Conservation (phyloP, 2,113 vertebrate genomes). For the Ceratotherium simum region DNA sequence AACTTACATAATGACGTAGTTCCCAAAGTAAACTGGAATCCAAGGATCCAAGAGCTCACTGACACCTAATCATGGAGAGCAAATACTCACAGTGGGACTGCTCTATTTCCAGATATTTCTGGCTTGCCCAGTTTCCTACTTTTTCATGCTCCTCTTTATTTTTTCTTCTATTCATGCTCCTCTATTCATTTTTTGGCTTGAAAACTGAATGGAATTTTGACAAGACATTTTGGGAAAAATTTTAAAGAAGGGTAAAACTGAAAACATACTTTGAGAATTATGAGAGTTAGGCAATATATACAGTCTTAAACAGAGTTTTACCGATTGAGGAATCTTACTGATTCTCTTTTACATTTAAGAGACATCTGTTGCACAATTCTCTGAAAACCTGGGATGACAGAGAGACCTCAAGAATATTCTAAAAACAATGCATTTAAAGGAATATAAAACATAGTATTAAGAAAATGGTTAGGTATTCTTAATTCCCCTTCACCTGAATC, state of each 20-base stretch:
- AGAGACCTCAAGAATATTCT: not conserved
- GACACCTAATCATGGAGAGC: not conserved
- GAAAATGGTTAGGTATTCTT: not conserved
- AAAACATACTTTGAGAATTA: not conserved
- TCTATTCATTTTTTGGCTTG: not conserved
- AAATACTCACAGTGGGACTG: not conserved
- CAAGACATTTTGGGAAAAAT: not conserved
- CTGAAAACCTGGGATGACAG: not conserved
- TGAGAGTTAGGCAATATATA: not conserved
- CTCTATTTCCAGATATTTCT: not conserved
- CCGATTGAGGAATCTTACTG: not conserved
- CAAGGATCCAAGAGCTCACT: not conserved
- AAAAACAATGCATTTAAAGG: not conserved
- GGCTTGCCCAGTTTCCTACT: not conserved
- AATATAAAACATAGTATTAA: not conserved
- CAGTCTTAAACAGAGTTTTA: not conserved
- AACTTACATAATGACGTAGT: not conserved
- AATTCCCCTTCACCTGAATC: not conserved
- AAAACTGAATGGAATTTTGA: conserved; percentile 5
- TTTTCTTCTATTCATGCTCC: not conserved
- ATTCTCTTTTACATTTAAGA: not conserved
- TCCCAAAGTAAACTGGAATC: not conserved
- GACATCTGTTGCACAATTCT: not conserved
- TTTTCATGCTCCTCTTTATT: not conserved
- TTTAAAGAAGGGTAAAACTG: not conserved